phyloP scores from a whole-genome alignment of 2,113 vertebrate genomes.

The Prinia subflava region DNA sequence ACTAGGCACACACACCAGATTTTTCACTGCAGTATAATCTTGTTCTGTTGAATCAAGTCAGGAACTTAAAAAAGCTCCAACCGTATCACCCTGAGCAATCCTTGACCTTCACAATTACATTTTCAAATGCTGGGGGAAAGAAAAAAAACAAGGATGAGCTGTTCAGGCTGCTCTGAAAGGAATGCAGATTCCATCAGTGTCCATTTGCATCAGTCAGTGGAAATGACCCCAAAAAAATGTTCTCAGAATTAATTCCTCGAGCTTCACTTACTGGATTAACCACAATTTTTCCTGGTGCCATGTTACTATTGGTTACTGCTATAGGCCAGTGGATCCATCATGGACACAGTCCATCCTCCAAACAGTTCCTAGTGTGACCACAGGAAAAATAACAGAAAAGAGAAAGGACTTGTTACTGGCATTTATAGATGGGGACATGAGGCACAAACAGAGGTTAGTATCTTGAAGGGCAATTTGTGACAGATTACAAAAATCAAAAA shows the following conservation, averaged over 20 bases:
- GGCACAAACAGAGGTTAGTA: neutral
- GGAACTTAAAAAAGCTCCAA: neutral
- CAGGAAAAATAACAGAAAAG: neutral
- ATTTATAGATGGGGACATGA: neutral
- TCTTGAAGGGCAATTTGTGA: neutral
- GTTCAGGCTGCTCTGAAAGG: conserved; percentile 35
- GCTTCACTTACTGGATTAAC: conserved; percentile 19
- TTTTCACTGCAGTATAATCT: neutral
- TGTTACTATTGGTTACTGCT: neutral
- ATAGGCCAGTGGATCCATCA: neutral
- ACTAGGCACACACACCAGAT: neutral
- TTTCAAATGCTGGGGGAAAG: conserved; percentile 1
- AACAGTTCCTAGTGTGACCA: neutral
- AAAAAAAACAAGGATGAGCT: neutral
- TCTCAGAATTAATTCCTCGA: neutral
- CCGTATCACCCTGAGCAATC: neutral
- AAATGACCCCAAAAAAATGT: conserved; percentile 44
- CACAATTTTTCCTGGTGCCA: neutral
- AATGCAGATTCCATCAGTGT: conserved; percentile 40
- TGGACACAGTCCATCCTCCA: neutral
- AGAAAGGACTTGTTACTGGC: neutral
- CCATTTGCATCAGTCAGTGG: conserved; percentile 35
- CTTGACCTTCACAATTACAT: neutral
- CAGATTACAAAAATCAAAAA: neutral
- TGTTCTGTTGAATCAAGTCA: neutral